Conservation (phyloP, 2,797 vertebrate genomes). For the Danio choprae region DNA sequence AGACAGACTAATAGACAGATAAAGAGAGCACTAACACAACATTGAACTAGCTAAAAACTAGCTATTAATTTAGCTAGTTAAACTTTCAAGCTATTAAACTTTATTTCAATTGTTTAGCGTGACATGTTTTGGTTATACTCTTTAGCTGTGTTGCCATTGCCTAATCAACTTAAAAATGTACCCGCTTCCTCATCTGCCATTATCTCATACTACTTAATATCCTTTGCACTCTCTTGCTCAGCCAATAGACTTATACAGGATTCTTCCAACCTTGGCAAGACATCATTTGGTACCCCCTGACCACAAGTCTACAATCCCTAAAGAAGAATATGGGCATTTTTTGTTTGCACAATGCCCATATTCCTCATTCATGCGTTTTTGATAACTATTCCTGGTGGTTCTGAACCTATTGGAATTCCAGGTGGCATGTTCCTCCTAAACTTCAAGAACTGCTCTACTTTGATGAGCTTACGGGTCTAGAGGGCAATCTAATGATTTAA, state of each 20-base stretch:
- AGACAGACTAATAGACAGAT: no score
- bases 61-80: no score
- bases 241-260: not conserved
- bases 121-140: not conserved
- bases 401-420: no score
- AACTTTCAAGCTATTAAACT: no score
- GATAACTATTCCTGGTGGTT: not conserved
- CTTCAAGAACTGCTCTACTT: not conserved
- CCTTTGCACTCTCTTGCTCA: not conserved
- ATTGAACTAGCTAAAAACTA: no score
- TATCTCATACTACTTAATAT: not conserved
- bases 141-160: not conserved
- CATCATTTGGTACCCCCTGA: not conserved
- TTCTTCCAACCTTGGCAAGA: not conserved
- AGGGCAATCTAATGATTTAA: slow-evolving; percentile 2
- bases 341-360: not conserved
- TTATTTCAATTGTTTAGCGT: not conserved
- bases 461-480: not conserved
- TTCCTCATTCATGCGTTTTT: not conserved
- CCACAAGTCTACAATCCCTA: not conserved
- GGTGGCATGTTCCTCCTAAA: not conserved
- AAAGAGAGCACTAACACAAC: no score
- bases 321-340: no score
- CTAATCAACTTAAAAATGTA: not conserved
- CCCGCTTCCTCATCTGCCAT: not conserved